A percentile compares a stretch with the other conserved stretches of the same genome.
These are phyloP conservation scores for Allacma fusca DNA, from an alignment of 2,888 invertebrate genomes.

Conservation along the genomic window DNA sequence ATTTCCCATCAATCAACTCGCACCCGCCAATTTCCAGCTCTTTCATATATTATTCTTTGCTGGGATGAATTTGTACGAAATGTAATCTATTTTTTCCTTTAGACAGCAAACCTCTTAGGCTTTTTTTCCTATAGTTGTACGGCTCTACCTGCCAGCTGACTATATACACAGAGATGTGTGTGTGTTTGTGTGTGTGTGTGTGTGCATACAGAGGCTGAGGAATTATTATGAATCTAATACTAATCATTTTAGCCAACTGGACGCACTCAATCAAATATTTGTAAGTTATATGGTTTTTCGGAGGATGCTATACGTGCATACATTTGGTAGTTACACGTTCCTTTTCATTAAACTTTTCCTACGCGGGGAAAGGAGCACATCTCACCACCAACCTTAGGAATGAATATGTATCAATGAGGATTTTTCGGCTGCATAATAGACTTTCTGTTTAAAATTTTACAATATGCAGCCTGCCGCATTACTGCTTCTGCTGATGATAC, in stretches of 20 bases:
- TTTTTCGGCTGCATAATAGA: neutral
- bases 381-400: neutral
- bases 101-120: slow-evolving; percentile 39
- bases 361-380: too few relatives aligned
- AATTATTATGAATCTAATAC: slow-evolving; percentile 20
- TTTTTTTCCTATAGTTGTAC: slow-evolving; percentile 23
- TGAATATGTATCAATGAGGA: neutral
- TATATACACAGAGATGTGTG: too few relatives aligned
- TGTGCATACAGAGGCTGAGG: slow-evolving; percentile 23
- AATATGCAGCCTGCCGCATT: neutral
- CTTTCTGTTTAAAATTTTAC: slow-evolving; percentile 20
- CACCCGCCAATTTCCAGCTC: slow-evolving; percentile 22
- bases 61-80: neutral
- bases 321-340: too few relatives aligned
- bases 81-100: slow-evolving; percentile 42
- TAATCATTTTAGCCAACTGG: slow-evolving; percentile 36
- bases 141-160: too few relatives aligned
- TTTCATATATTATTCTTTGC: slow-evolving; percentile 33
- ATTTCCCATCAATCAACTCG: slow-evolving; percentile 58
- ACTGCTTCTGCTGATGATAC: slow-evolving; percentile 13
- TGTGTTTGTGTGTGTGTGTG: slow-evolving; percentile 9
- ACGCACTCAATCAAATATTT: slow-evolving; percentile 39
- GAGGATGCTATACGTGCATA: too few relatives aligned
- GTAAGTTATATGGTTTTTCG: neutral
- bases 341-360: too few relatives aligned